Percentiles rank a stretch among this genome's conserved stretches.
These are phyloP conservation scores for Phasianus colchicus DNA, from an alignment of 2,113 vertebrate genomes.

Conservation along the genomic window DNA sequence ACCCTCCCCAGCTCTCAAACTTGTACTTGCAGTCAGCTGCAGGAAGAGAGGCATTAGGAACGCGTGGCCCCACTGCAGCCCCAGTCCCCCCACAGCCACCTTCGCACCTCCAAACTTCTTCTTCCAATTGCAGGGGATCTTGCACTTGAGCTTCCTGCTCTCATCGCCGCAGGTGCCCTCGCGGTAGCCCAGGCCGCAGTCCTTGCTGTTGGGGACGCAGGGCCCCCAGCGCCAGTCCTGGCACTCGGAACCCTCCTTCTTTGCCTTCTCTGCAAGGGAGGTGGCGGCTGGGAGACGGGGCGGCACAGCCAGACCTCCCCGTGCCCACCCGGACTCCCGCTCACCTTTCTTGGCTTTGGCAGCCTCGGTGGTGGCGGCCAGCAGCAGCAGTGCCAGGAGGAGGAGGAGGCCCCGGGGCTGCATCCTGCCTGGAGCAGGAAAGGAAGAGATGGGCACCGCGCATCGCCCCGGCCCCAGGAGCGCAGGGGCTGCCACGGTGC, in stretches of 20 bases:
- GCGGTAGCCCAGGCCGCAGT: slow-evolving; percentile 89
- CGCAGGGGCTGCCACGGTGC: not conserved
- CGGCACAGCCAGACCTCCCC: accelerated
- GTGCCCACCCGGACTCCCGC: accelerated
- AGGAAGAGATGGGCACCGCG: not conserved
- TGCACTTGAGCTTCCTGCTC: slow-evolving; percentile 88
- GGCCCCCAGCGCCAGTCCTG: slow-evolving; percentile 86
- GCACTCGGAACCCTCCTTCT: slow-evolving; percentile 82
- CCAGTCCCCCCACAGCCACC: accelerated
- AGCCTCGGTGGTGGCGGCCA: slow-evolving; percentile 80
- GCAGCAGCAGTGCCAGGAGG: slow-evolving; percentile 76
- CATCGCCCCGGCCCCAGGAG: not conserved
- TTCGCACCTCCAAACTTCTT: slow-evolving; percentile 92
- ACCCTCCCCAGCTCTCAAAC: slow-evolving; percentile 91
- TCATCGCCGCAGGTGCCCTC: slow-evolving; percentile 87
- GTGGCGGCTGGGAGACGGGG: not conserved
- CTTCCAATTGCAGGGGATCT: slow-evolving; percentile 98
- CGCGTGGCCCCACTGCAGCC: accelerated
- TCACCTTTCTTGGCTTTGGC: slow-evolving; percentile 84
- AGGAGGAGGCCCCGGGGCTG: slow-evolving; percentile 83
- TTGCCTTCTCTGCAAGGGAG: slow-evolving; percentile 77
- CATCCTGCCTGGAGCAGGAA: slow-evolving; percentile 80
- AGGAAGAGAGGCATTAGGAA: not conserved
- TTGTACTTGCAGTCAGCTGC: slow-evolving; percentile 97
- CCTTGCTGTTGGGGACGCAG: slow-evolving; percentile 87